Evolutionary conservation across 2,113 vertebrate species (phyloP).

Genomic region (Antechinus stuartii): DNA sequence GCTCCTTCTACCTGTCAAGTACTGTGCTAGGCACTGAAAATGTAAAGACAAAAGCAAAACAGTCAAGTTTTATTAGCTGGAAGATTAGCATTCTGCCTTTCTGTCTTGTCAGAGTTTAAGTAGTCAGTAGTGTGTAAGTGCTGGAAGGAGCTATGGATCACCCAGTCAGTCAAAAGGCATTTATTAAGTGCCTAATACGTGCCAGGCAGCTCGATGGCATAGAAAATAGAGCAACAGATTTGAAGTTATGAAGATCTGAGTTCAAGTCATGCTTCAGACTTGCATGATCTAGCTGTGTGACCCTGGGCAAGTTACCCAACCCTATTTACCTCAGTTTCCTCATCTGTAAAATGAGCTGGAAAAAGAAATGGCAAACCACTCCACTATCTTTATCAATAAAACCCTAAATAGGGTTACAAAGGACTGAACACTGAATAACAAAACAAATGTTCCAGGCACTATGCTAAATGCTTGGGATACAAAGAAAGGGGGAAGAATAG

Average conservation of each 20-base stretch:
- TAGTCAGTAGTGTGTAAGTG: not conserved
- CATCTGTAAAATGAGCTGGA: not conserved
- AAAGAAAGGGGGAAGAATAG: too few relatives aligned
- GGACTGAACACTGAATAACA: not conserved
- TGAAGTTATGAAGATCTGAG: not conserved
- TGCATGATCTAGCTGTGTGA: not conserved
- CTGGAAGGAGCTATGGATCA: not conserved
- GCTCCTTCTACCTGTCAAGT: not conserved
- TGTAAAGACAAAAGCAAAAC: not conserved
- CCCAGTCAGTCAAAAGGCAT: not conserved
- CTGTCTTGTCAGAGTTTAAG: not conserved
- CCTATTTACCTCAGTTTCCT: not conserved
- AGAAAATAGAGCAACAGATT: not conserved
- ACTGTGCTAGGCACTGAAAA: not conserved
- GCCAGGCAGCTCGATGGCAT: not conserved
- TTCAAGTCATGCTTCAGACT: not conserved
- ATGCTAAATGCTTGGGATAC: not conserved
- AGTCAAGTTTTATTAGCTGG: not conserved
- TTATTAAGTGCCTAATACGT: not conserved
- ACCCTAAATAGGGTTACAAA: not conserved
- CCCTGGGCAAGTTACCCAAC: not conserved
- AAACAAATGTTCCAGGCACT: not conserved
- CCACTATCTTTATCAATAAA: not conserved
- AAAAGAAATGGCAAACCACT: not conserved
- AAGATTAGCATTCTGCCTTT: not conserved